A percentile compares a stretch with the other conserved stretches of the same genome.
Evolutionary conservation across 2,113 vertebrate species (phyloP).

Genomic region (Toxotes jaculatrix): DNA sequence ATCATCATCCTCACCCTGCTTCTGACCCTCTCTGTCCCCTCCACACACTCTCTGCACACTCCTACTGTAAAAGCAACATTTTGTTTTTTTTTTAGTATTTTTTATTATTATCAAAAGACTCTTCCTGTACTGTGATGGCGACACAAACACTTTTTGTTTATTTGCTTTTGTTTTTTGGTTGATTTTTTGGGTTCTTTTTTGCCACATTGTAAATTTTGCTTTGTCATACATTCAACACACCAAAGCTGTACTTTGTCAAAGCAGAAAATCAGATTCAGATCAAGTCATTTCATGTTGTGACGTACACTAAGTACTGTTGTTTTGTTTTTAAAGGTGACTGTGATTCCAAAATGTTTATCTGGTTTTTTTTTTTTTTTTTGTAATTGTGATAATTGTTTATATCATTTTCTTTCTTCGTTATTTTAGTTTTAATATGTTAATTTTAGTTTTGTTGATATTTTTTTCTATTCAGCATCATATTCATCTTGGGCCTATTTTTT

Average conservation of each 20-base stretch:
- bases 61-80: constrained; percentile 4
- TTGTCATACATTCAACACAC: constrained; percentile 53
- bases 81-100: constrained; percentile 7
- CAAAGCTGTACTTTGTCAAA: constrained; percentile 68
- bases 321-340: constrained; percentile 53
- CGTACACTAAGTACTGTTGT: constrained; percentile 54
- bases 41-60: constrained; percentile 65
- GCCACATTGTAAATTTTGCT: constrained; percentile 28
- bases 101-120: constrained; percentile 50
- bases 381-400: constrained; percentile 71
- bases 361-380: constrained; percentile 48
- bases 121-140: constrained; percentile 42
- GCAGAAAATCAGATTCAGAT: constrained; percentile 52
- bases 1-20: constrained; percentile 13
- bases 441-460: constrained; percentile 52
- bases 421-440: constrained; percentile 60
- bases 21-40: not conserved
- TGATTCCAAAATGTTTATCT: constrained; percentile 61
- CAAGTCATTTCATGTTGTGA: constrained; percentile 53
- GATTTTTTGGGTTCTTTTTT: not conserved
- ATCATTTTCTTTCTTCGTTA: constrained; percentile 46
- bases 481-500: constrained; percentile 45
- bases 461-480: constrained; percentile 51
- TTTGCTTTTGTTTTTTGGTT: not conserved
- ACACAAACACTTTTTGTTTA: constrained; percentile 6